Evolutionary conservation across 2,888 invertebrate genomes (phyloP), one percentile per base, ranked within the genome.

Genomic region (Callyntrura guangdongensis): DNA sequence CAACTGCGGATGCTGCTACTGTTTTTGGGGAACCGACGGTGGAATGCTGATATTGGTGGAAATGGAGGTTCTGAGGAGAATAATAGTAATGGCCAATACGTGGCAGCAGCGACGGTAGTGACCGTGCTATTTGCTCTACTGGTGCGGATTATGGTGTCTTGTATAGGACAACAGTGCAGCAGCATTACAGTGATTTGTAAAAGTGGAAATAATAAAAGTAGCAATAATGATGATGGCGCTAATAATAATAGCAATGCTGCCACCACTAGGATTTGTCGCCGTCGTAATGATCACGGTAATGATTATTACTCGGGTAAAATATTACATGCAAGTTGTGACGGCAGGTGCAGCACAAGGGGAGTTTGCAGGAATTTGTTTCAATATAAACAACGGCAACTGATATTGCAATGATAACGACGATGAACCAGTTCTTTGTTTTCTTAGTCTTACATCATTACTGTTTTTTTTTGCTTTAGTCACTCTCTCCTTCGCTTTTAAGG

Each of bases 81-180:
- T 53, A 53, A 77, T 56, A 56, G 25, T 17, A 56, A 77, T 53
- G 77, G 77, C 77, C 74, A 74, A 74, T 47, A 49, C 12, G 74
- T 74, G 11, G 67, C 67, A 67, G 67, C 67, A 1, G 74, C 74
- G 36, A 36, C 36, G 20, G 49, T 20, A n/a, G n/a, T n/a, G n/a
- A n/a, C n/a, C 47, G 22, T 74, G 5, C 47, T 74, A 74, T 74
- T 47, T 49, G 45, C 74, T 74, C 74, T 47, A 20, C 22, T 14
- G 74, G 20, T 47, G 20, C 4, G 6, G 72, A 25, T 22, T 47
- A 17, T 74, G 0, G 12, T 27, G 53, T 53, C 53, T 36, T 14
- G 5, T 53, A n/a, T 11, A 53, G 45, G 45, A 8, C 49, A 49
- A 22, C 12, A 9, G 11, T 49, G 49, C 20, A 49, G 36, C 74